Percentiles rank a stretch among this genome's conserved stretches.
Conservation (phyloP, 2,113 vertebrate species). For the Reinhardtius hippoglossoides region DNA sequence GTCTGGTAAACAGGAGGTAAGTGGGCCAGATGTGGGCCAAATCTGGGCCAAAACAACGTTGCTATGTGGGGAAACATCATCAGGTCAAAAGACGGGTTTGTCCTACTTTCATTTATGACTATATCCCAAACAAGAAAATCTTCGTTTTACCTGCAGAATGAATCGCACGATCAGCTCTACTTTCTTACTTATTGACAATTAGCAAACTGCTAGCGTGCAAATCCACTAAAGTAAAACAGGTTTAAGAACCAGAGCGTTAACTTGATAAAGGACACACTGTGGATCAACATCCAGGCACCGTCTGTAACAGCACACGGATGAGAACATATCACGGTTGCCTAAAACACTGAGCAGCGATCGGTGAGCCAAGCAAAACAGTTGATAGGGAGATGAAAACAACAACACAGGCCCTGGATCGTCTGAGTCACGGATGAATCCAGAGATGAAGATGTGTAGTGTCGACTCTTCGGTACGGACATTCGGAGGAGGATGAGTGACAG, state of each 20-base stretch:
- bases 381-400: background rate
- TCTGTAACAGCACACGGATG: background rate
- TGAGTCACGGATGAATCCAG: background rate
- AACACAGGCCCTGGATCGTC: background rate
- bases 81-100: background rate
- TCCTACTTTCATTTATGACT: background rate
- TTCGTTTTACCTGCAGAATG: too few species aligned
- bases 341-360: background rate
- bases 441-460: background rate
- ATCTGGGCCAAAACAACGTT: too few species aligned
- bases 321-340: background rate
- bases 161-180: too few species aligned
- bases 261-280: background rate
- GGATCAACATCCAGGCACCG: background rate
- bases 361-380: background rate
- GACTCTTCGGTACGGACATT: background rate
- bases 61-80: background rate
- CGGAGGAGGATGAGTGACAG: slow-evolving; percentile 20
- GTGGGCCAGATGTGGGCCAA: too few species aligned
- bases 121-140: background rate
- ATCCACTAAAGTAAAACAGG: background rate
- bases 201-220: background rate
- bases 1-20: too few species aligned
- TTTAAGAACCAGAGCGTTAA: background rate
- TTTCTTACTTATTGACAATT: too few species aligned